A percentile compares a stretch with the other conserved stretches of the same genome.
phyloP scores from a whole-genome alignment of 2,113 vertebrate genomes.

The Chaetorhynchus papuensis region DNA sequence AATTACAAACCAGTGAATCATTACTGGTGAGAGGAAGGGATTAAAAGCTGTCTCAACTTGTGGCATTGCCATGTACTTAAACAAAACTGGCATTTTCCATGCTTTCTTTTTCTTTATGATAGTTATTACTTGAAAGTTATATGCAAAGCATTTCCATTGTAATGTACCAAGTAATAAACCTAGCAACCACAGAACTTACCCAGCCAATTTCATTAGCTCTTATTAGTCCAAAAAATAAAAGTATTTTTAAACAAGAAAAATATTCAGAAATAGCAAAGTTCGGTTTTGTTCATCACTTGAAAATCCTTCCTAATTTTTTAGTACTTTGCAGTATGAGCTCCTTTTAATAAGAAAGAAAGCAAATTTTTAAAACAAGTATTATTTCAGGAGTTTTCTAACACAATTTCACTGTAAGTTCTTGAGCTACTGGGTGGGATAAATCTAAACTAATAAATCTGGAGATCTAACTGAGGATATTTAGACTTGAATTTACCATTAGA shows the following conservation, averaged over 20 bases:
- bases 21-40: background rate
- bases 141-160: background rate
- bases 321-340: background rate
- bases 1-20: background rate
- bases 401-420: background rate
- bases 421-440: background rate
- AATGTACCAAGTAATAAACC: background rate
- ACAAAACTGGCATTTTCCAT: background rate
- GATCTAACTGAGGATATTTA: conserved; percentile 22
- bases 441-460: conserved; percentile 48
- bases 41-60: background rate
- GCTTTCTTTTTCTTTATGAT: background rate
- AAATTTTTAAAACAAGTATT: background rate
- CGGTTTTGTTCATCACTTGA: background rate
- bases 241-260: background rate
- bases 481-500: conserved; percentile 1
- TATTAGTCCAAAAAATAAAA: background rate
- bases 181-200: background rate
- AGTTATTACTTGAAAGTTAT: background rate
- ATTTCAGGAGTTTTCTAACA: background rate
- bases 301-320: background rate
- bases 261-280: too few relatives aligned
- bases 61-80: background rate
- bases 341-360: background rate
- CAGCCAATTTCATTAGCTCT: background rate